Conservation (phyloP, 2,888 invertebrate species). For the Piscicola geometra region DNA sequence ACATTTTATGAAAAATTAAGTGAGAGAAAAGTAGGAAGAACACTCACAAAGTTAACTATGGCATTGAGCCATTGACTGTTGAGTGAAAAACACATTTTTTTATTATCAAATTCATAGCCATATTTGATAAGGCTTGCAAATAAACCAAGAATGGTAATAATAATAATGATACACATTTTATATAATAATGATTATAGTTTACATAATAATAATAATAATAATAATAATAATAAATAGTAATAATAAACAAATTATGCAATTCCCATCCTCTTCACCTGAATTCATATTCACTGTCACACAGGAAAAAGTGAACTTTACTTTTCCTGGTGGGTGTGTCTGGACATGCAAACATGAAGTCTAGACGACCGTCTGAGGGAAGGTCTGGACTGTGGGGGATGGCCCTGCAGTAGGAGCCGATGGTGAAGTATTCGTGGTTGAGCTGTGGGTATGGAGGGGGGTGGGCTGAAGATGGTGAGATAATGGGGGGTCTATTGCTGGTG, state of each 20-base stretch:
- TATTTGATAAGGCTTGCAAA: too few relatives aligned
- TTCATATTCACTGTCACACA: conserved; percentile 36
- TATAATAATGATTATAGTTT: too few relatives aligned
- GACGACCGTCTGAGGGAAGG: conserved; percentile 35
- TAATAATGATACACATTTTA: too few relatives aligned
- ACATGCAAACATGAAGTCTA: conserved; percentile 41
- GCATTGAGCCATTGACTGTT: conserved; percentile 38
- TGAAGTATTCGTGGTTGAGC: conserved; percentile 38
- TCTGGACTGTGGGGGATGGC: conserved; percentile 41
- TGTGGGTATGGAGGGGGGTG: too few relatives aligned
- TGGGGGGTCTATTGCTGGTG: too few relatives aligned
- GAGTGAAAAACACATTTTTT: too few relatives aligned
- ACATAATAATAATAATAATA: too few relatives aligned
- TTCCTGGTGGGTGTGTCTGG: conserved; percentile 39
- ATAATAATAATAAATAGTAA: too few relatives aligned
- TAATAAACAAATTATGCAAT: background rate
- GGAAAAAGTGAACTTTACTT: conserved; percentile 39
- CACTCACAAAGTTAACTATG: conserved; percentile 36
- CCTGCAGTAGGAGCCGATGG: conserved; percentile 38
- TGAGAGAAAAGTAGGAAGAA: background rate
- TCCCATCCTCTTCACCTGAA: conserved; percentile 32
- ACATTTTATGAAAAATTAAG: too few relatives aligned
- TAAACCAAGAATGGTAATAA: too few relatives aligned
- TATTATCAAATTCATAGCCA: too few relatives aligned
- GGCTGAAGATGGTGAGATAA: too few relatives aligned